Percentiles rank a stretch among this genome's conserved stretches.
These are phyloP conservation scores for Liopterus haemorrhoidalis DNA, from an alignment of 2,888 invertebrate genomes.

Conservation along the genomic window DNA sequence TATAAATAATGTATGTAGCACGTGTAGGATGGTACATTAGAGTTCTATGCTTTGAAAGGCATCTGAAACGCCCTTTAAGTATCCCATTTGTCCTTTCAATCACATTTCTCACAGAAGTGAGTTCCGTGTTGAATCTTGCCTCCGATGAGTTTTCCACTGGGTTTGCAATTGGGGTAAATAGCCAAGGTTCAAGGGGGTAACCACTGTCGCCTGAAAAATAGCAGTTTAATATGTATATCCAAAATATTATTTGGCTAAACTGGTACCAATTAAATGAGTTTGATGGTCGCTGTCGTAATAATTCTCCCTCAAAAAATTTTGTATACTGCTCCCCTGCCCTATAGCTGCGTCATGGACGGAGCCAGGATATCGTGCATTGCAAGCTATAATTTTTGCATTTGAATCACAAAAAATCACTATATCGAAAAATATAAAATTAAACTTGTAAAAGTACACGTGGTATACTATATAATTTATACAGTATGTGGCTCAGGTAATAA, in stretches of 20 bases:
- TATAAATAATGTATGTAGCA: slow-evolving; percentile 10
- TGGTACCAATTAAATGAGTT: slow-evolving; percentile 2
- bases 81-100: slow-evolving; percentile 8
- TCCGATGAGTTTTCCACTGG: slow-evolving; percentile 2
- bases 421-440: background rate
- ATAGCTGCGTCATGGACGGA: slow-evolving; percentile 4
- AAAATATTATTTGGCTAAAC: background rate
- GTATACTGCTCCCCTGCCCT: slow-evolving; percentile 2
- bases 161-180: slow-evolving; percentile 3
- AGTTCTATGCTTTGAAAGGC: slow-evolving; percentile 8
- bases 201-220: slow-evolving; percentile 1
- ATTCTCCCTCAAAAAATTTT: slow-evolving; percentile 2
- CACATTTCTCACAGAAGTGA: background rate
- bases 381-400: slow-evolving; percentile 1
- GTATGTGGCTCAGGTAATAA: no score
- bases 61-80: slow-evolving; percentile 11
- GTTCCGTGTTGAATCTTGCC: slow-evolving; percentile 7
- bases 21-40: slow-evolving; percentile 9
- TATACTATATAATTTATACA: no score
- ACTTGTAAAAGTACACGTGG: no score
- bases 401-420: background rate
- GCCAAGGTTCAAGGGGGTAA: slow-evolving; percentile 10
- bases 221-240: background rate
- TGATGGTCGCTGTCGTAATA: slow-evolving; percentile 1
- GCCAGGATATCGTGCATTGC: slow-evolving; percentile 2